phyloP scores from a whole-genome alignment of 2,113 vertebrate species.

The Periophthalmodon schlosseri region DNA sequence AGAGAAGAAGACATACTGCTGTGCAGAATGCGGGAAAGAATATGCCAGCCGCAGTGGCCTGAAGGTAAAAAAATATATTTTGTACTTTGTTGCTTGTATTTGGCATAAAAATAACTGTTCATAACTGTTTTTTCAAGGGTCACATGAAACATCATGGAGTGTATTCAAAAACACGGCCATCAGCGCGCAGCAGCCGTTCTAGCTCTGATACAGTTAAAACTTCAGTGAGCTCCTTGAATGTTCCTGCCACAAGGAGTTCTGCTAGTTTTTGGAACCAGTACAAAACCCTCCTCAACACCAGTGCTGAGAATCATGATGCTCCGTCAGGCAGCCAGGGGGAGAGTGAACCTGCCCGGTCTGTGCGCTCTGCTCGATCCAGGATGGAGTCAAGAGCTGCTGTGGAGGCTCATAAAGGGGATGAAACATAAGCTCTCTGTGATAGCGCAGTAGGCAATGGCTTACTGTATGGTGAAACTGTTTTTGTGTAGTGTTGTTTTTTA shows the following conservation, averaged over 20 bases:
- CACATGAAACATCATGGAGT: constrained; percentile 81
- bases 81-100: neutral
- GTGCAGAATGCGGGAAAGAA: constrained; percentile 80
- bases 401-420: constrained; percentile 52
- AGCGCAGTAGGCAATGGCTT: constrained; percentile 40
- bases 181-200: constrained; percentile 66
- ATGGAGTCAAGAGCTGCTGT: constrained; percentile 44
- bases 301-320: constrained; percentile 54
- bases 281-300: constrained; percentile 72
- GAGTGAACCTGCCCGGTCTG: constrained; percentile 31
- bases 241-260: constrained; percentile 73
- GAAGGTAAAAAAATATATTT: constrained; percentile 64
- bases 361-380: constrained; percentile 48
- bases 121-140: constrained; percentile 53
- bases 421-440: constrained; percentile 44
- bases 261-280: constrained; percentile 78
- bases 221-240: constrained; percentile 54
- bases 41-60: constrained; percentile 80
- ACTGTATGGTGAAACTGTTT: constrained; percentile 49
- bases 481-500: constrained; percentile 57
- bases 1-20: constrained; percentile 80
- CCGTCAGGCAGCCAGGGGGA: constrained; percentile 47
- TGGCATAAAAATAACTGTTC: neutral
- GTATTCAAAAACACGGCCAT: constrained; percentile 66
- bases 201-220: constrained; percentile 65